A percentile compares a stretch with the other conserved stretches of the same genome.
phyloP scores from a whole-genome alignment of 2,113 vertebrate species.

The human (Homo sapiens) region GRCh38 chr15:54285001-54285500 shows the following conservation, averaged over 20 bases:
- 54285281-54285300: background rate
- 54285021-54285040: background rate
- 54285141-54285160: background rate
- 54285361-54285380: background rate
- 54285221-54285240: background rate
- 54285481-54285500: background rate
- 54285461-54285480: slow-evolving; percentile 1
- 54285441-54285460: slow-evolving; percentile 9
- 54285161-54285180: background rate
- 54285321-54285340: background rate
- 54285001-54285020: background rate
- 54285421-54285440: background rate
- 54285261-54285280: background rate
- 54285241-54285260: background rate
- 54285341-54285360: background rate
- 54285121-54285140: background rate
- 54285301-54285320: background rate
- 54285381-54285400: background rate
- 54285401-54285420: background rate
- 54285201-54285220: background rate
- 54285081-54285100: background rate
- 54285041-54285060: fast-evolving
- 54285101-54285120: background rate
- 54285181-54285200: background rate
- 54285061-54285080: background rate